phyloP scores from a whole-genome alignment of 2,113 vertebrate genomes.

The Petromus typicus region DNA sequence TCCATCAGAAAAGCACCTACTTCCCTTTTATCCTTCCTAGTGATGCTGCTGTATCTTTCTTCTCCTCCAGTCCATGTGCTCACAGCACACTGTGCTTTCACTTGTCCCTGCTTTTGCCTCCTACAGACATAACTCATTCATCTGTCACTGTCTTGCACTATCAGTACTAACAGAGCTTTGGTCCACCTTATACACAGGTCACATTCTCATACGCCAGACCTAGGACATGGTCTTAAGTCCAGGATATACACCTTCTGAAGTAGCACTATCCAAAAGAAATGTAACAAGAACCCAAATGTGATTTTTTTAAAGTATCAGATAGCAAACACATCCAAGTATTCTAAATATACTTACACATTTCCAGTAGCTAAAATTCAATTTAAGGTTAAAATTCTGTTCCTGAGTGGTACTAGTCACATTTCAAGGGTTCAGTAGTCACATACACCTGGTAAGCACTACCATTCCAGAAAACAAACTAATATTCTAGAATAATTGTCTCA shows the following conservation, averaged over 20 bases:
- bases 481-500: neutral
- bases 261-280: neutral
- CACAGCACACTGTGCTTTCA: neutral
- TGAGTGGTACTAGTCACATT: neutral
- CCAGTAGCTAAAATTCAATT: constrained; percentile 3
- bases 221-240: neutral
- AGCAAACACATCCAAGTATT: neutral
- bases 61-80: neutral
- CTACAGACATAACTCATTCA: neutral
- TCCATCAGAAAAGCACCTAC: neutral
- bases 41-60: neutral
- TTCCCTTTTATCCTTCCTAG: neutral
- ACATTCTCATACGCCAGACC: neutral
- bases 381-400: constrained; percentile 16
- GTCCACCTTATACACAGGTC: neutral
- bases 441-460: neutral
- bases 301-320: neutral
- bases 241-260: neutral
- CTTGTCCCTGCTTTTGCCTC: neutral
- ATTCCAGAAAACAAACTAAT: constrained; percentile 20
- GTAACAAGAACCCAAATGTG: neutral
- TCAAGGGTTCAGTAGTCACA: neutral
- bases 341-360: neutral
- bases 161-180: neutral
- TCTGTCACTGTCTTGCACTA: neutral